A percentile compares a stretch with the other conserved stretches of the same genome.
Evolutionary conservation across 2,113 vertebrate species (phyloP).

Genomic region (Takifugu flavidus): DNA sequence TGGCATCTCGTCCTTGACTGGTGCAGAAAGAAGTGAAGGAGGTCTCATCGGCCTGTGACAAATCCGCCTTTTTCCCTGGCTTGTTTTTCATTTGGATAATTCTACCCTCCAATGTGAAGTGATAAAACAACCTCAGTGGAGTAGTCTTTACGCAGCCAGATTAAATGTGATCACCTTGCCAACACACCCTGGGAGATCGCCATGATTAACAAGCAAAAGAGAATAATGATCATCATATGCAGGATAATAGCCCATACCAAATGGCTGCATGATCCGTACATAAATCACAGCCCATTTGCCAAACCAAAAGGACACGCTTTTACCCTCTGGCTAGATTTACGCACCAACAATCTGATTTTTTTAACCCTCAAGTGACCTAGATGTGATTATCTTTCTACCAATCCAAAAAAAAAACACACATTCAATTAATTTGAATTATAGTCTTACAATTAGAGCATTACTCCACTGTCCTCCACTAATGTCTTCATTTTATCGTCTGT

Average conservation of each 20-base stretch:
- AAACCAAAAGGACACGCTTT: constrained; percentile 49
- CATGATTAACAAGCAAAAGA: constrained; percentile 67
- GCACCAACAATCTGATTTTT: constrained; percentile 28
- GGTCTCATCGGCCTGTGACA: constrained; percentile 34
- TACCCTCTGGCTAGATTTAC: constrained; percentile 47
- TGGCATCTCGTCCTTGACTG: constrained; percentile 44
- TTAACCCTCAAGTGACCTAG: constrained; percentile 25
- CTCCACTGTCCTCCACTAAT: background rate
- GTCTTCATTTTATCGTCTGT: background rate
- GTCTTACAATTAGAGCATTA: constrained; percentile 5
- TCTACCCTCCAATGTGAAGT: constrained; percentile 55
- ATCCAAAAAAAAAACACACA: constrained; percentile 9
- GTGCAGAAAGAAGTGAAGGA: constrained; percentile 35
- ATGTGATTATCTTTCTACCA: constrained; percentile 25
- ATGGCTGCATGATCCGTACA: constrained; percentile 61
- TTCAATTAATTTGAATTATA: background rate
- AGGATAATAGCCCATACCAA: constrained; percentile 67
- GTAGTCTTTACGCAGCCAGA: constrained; percentile 59
- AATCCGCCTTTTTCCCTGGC: constrained; percentile 59
- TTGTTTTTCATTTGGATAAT: constrained; percentile 72
- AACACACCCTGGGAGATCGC: constrained; percentile 54
- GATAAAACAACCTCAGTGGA: constrained; percentile 64
- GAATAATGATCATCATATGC: constrained; percentile 72
- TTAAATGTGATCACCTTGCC: constrained; percentile 69
- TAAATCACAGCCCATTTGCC: constrained; percentile 60